Evolutionary conservation across 2,888 invertebrate species (phyloP).

Genomic region (Chymomyza amoena): DNA sequence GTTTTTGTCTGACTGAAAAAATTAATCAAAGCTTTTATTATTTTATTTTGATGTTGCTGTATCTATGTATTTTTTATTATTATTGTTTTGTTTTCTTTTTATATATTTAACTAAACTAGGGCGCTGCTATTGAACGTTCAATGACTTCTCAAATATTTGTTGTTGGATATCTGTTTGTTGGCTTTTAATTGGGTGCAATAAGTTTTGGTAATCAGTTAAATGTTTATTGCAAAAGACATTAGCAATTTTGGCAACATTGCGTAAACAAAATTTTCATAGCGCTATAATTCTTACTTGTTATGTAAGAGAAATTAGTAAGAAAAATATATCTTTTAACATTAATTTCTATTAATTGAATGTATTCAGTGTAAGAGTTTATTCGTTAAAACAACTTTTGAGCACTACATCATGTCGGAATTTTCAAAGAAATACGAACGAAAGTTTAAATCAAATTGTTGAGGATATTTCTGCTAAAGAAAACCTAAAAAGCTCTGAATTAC

Average conservation of each 20-base stretch:
- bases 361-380: too few species aligned
- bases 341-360: too few species aligned
- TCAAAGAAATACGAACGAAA: too few species aligned
- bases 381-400: too few species aligned
- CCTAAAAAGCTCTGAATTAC: background rate
- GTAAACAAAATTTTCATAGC: background rate
- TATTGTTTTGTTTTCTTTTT: background rate
- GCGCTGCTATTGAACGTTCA: slow-evolving; percentile 62
- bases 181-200: slow-evolving; percentile 2
- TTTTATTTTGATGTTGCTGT: slow-evolving; percentile 25
- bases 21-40: slow-evolving; percentile 15
- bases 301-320: background rate
- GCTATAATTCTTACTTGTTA: slow-evolving; percentile 2
- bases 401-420: too few species aligned
- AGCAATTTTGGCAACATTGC: background rate
- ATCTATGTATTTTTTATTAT: background rate
- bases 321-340: too few species aligned
- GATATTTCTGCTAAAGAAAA: background rate
- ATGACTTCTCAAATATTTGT: slow-evolving; percentile 50
- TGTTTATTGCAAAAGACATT: slow-evolving; percentile 10
- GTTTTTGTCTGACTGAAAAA: slow-evolving; percentile 27
- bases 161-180: slow-evolving; percentile 19
- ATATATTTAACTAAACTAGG: slow-evolving; percentile 41
- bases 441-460: too few species aligned
- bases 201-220: slow-evolving; percentile 14